These are phyloP conservation scores for Andrena dorsata DNA, from an alignment of 2,888 invertebrate species.

Conservation along the genomic window DNA sequence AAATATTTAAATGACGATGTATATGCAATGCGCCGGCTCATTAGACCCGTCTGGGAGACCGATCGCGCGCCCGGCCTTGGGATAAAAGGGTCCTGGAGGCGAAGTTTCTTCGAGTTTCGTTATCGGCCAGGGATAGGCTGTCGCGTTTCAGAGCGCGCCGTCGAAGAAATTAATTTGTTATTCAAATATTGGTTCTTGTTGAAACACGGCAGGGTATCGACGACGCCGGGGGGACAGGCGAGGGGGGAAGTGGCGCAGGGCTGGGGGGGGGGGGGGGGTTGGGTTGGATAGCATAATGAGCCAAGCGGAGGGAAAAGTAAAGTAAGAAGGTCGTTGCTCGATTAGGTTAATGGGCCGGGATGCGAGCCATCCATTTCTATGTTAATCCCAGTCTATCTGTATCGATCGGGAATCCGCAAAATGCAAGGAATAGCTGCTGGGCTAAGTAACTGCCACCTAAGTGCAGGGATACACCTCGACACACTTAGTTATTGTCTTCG, in stretches of 20 bases:
- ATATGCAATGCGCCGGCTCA: conserved; percentile 50
- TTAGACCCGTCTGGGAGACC: conserved; percentile 49
- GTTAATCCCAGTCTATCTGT: conserved; percentile 76
- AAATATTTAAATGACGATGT: conserved; percentile 54
- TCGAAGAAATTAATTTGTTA: conserved; percentile 78
- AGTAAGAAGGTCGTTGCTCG: conserved; percentile 61
- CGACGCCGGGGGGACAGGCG: conserved; percentile 6
- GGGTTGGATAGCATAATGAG: neutral
- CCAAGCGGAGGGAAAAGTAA: conserved; percentile 22
- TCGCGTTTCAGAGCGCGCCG: conserved; percentile 14
- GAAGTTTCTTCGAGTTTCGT: conserved; percentile 49
- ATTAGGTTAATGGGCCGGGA: conserved; percentile 79
- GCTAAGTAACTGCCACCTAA: conserved; percentile 44
- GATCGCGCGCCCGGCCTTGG: conserved; percentile 27
- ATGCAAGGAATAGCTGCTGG: conserved; percentile 44
- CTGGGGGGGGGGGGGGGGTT: no score
- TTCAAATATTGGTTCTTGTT: conserved; percentile 74
- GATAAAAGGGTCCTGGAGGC: conserved; percentile 12
- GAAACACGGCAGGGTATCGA: conserved; percentile 41
- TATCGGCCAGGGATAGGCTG: conserved; percentile 51
- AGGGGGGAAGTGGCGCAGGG: neutral
- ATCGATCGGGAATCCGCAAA: conserved; percentile 70
- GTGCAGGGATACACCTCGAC: neutral
- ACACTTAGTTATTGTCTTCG: no score
- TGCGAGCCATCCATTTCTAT: conserved; percentile 78